Evolutionary conservation across 2,113 vertebrate genomes (phyloP).

Genomic region (Sisor rabdophorus): DNA sequence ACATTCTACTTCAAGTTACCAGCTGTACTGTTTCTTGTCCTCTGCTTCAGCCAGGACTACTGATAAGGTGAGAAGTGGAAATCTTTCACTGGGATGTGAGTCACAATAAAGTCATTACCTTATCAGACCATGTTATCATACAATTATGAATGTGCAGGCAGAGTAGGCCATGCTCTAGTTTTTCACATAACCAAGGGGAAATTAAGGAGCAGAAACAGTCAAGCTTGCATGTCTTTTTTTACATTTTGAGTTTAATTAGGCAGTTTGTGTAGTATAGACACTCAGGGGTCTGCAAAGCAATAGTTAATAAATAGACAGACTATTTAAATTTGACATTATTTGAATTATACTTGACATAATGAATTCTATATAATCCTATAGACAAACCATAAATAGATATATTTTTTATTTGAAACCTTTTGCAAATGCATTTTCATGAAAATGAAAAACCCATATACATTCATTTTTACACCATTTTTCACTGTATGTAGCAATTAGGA

Average conservation of each 20-base stretch:
- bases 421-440: too few species aligned
- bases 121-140: conserved; percentile 29
- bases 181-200: conserved; percentile 26
- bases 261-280: not conserved
- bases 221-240: not conserved
- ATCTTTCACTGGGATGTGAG: conserved; percentile 19
- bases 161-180: conserved; percentile 13
- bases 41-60: not conserved
- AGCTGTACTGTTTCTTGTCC: not conserved
- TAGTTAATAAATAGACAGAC: too few species aligned
- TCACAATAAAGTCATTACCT: conserved; percentile 11
- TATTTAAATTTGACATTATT: too few species aligned
- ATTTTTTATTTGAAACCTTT: too few species aligned
- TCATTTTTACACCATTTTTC: too few species aligned
- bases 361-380: too few species aligned
- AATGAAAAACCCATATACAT: too few species aligned
- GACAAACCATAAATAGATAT: too few species aligned
- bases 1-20: not conserved
- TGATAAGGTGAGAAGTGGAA: conserved; percentile 12
- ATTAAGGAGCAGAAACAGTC: conserved; percentile 30
- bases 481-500: too few species aligned
- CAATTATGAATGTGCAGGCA: conserved; percentile 35
- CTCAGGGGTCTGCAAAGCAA: not conserved
- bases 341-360: too few species aligned
- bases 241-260: not conserved